A percentile compares a stretch with the other conserved stretches of the same genome.
phyloP scores from a whole-genome alignment of 2,113 vertebrate genomes.

The Oceanodroma tethys region DNA sequence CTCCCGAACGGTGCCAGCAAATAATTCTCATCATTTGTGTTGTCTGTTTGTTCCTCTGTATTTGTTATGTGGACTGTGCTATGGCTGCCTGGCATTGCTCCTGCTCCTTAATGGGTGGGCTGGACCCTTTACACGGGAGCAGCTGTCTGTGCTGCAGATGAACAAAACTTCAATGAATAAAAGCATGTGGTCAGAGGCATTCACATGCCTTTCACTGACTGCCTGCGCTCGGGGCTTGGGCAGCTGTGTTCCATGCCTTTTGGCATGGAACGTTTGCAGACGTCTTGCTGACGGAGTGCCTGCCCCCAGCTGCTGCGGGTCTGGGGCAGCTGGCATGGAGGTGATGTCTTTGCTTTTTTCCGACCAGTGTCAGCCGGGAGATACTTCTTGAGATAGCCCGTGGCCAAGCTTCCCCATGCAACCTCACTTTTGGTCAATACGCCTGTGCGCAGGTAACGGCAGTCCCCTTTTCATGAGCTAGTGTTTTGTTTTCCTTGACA shows the following conservation, averaged over 20 bases:
- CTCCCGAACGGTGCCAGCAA: neutral
- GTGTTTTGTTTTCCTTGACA: neutral
- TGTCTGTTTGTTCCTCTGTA: neutral
- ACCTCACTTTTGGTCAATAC: neutral
- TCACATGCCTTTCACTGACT: accelerated
- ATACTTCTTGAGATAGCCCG: neutral
- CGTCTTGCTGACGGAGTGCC: accelerated
- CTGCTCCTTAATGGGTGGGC: neutral
- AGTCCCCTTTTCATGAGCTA: neutral
- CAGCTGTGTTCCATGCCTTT: neutral
- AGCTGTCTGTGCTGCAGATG: neutral
- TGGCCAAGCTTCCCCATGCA: neutral
- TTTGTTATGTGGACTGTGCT: neutral
- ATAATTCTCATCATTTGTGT: too few relatives aligned
- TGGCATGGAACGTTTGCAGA: neutral
- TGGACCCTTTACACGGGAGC: neutral
- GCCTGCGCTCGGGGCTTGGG: accelerated
- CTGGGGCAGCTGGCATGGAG: neutral
- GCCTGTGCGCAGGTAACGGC: constrained; percentile 28
- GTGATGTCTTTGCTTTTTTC: neutral
- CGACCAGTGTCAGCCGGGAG: neutral
- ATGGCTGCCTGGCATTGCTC: neutral
- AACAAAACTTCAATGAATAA: neutral
- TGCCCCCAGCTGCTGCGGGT: neutral
- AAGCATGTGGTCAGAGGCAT: neutral